Conservation (phyloP, 2,888 invertebrate genomes). For the Netelia inedita region DNA sequence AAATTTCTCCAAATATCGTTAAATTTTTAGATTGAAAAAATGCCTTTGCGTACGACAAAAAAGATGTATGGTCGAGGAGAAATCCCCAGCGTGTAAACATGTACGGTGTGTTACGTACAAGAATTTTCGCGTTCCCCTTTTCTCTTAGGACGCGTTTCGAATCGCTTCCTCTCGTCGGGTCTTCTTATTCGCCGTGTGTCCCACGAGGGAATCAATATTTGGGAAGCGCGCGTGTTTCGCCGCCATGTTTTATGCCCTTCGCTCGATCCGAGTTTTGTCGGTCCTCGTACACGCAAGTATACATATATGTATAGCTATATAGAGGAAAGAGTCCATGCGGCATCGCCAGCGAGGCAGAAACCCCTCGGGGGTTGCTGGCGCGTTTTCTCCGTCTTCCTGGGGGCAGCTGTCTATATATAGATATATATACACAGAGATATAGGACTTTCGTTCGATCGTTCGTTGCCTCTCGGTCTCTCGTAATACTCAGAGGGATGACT, state of each 20-base stretch:
- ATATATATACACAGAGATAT: slow-evolving; percentile 29
- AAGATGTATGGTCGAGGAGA: background rate
- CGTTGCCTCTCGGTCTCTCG: slow-evolving; percentile 73
- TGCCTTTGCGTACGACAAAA: too few relatives aligned
- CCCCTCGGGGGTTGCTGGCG: slow-evolving; percentile 75
- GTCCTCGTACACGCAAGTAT: background rate
- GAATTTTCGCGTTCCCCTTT: slow-evolving; percentile 42
- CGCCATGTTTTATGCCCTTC: slow-evolving; percentile 80
- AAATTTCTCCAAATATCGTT: too few relatives aligned
- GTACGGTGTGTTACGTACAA: slow-evolving; percentile 26
- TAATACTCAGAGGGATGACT: slow-evolving; percentile 83
- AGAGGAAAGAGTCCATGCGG: slow-evolving; percentile 54
- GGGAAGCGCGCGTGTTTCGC: slow-evolving; percentile 81
- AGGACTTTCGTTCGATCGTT: slow-evolving; percentile 28
- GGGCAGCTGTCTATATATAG: slow-evolving; percentile 69
- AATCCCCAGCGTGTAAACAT: slow-evolving; percentile 10
- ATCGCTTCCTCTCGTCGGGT: slow-evolving; percentile 45
- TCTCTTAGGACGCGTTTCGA: slow-evolving; percentile 47
- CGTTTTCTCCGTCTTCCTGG: slow-evolving; percentile 64
- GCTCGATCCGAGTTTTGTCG: slow-evolving; percentile 31
- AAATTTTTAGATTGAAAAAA: too few relatives aligned
- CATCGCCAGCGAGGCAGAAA: slow-evolving; percentile 70
- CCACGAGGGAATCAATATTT: slow-evolving; percentile 84
- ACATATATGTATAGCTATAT: background rate
- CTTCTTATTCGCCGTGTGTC: slow-evolving; percentile 55